Conservation (phyloP, 2,797 vertebrate species). For the Emydoidea blandingii region DNA sequence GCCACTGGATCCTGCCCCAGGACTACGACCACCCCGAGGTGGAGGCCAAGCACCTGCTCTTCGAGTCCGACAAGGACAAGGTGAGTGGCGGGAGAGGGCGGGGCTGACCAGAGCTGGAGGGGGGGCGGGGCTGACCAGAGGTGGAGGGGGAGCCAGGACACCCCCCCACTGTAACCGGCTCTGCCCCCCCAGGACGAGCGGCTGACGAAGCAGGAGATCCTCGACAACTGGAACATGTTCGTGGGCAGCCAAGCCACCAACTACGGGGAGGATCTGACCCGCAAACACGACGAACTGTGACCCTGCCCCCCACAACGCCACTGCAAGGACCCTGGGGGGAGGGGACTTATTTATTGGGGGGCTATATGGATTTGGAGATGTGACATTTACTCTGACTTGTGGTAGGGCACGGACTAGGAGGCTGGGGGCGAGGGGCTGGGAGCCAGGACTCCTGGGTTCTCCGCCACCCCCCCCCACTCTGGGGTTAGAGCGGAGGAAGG, state of each 20-base stretch:
- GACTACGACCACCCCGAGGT: conserved; percentile 90
- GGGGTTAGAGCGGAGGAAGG: not conserved
- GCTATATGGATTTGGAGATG: not conserved
- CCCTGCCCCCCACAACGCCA: not conserved
- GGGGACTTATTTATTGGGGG: not conserved
- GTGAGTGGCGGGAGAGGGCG: conserved; percentile 60
- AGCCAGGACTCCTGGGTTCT: not conserved
- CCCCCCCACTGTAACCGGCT: not conserved
- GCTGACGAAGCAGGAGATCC: conserved; percentile 91
- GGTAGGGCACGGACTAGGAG: not conserved
- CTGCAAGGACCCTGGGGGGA: not conserved
- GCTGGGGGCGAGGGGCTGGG: not conserved
- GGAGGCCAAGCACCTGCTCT: conserved; percentile 90
- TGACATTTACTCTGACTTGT: not conserved
- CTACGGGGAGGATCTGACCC: conserved; percentile 93
- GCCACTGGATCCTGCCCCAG: conserved; percentile 89
- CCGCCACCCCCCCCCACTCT: not conserved
- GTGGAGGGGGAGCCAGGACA: not conserved
- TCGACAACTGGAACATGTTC: conserved; percentile 96
- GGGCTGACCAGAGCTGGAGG: not conserved
- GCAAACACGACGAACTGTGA: conserved; percentile 91
- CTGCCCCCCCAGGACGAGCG: conserved; percentile 84
- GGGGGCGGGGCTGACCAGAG: not conserved
- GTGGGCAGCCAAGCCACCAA: conserved; percentile 95
- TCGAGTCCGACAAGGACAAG: conserved; percentile 88